Conservation (phyloP, 2,888 invertebrate species). For the Lochmaea capreae region DNA sequence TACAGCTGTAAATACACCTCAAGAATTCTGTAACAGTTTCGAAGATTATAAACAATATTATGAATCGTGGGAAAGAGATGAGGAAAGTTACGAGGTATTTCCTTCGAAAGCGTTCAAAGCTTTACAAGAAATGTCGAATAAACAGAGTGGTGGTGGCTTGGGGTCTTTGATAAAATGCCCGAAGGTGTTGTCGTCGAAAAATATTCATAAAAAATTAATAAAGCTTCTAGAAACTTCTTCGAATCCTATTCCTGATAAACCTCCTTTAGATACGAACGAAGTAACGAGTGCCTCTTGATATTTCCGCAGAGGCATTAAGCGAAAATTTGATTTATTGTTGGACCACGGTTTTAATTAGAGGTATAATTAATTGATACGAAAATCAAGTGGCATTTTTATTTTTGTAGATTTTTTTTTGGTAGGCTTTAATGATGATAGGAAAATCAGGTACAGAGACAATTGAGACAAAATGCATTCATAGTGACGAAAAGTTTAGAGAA, state of each 20-base stretch:
- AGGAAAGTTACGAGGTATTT: slow-evolving; percentile 65
- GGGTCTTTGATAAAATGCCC: slow-evolving; percentile 73
- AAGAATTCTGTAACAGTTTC: slow-evolving; percentile 66
- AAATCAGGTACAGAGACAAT: slow-evolving; percentile 11
- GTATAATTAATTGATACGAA: slow-evolving; percentile 45
- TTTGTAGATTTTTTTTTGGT: slow-evolving; percentile 56
- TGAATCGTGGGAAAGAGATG: slow-evolving; percentile 67
- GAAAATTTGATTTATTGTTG: slow-evolving; percentile 49
- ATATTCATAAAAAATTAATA: slow-evolving; percentile 67
- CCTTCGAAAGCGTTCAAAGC: slow-evolving; percentile 72
- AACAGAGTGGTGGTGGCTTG: slow-evolving; percentile 63
- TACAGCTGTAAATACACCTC: slow-evolving; percentile 67
- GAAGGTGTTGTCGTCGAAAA: slow-evolving; percentile 72
- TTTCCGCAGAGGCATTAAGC: slow-evolving; percentile 50
- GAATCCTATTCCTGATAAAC: slow-evolving; percentile 50
- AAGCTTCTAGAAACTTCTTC: slow-evolving; percentile 60
- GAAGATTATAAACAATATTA: slow-evolving; percentile 70
- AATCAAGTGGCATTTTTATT: slow-evolving; percentile 38
- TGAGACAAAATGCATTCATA: neutral
- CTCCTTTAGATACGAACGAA: slow-evolving; percentile 55
- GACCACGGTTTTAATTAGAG: slow-evolving; percentile 49
- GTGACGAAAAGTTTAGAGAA: no score
- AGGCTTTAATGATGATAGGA: slow-evolving; percentile 53
- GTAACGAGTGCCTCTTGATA: slow-evolving; percentile 60
- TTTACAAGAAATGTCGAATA: slow-evolving; percentile 66